These are phyloP conservation scores for Rhinolophus ferrumequinum DNA, from an alignment of 2,113 vertebrate species.

Conservation along the genomic window DNA sequence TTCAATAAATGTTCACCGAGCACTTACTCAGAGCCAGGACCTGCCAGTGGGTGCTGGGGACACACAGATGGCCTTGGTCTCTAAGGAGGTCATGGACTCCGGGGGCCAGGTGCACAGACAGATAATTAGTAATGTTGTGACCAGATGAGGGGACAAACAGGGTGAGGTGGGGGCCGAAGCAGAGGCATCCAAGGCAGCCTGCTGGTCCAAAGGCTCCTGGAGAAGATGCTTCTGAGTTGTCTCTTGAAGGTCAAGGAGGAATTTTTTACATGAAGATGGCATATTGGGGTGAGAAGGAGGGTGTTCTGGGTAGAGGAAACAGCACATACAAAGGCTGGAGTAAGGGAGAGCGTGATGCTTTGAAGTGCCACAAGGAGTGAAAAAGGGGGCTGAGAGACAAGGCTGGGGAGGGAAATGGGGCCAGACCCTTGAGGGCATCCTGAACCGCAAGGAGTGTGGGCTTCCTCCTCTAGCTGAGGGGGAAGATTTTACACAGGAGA, in stretches of 20 bases:
- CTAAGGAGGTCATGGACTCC: slow-evolving; percentile 52
- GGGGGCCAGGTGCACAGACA: neutral
- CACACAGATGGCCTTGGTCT: slow-evolving; percentile 68
- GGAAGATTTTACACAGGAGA: neutral
- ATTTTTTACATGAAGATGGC: neutral
- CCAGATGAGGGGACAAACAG: neutral
- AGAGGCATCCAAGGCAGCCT: neutral
- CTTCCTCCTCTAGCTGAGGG: neutral
- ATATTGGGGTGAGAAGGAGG: neutral
- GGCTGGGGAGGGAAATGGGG: neutral
- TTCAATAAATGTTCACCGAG: slow-evolving; percentile 72
- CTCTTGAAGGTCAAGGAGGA: neutral
- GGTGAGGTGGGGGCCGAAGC: neutral
- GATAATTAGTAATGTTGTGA: slow-evolving; percentile 12
- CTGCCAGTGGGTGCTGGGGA: slow-evolving; percentile 50
- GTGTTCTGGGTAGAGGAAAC: no score
- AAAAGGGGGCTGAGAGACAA: neutral
- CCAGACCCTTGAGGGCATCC: neutral
- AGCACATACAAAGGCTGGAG: neutral
- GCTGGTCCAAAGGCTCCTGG: neutral
- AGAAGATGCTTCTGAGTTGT: neutral
- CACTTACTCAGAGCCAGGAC: slow-evolving; percentile 57
- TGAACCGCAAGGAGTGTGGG: neutral
- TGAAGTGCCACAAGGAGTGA: neutral
- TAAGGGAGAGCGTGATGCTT: neutral